Evolutionary conservation across 2,888 invertebrate species (phyloP), one percentile per base, ranked within the genome.

Genomic region (Mesorhabditis belari): DNA sequence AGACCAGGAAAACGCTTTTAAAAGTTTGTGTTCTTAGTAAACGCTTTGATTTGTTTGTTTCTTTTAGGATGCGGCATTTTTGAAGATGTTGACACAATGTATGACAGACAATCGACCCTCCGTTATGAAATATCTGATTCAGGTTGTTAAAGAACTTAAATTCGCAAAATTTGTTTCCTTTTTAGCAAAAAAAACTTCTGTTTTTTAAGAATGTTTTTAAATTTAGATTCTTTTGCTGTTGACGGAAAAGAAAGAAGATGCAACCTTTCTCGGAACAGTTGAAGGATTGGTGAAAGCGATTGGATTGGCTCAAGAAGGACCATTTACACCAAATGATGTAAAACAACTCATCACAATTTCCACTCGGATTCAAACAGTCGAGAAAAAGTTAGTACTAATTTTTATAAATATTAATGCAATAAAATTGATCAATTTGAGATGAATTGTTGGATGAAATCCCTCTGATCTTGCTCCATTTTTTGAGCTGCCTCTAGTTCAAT

Each of bases 381-480:
- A n/a, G n/a, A n/a, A n/a, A n/a, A n/a, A n/a, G n/a, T n/a, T n/a
- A n/a, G n/a, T n/a, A n/a, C n/a, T n/a, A n/a, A n/a, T n/a, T n/a
- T n/a, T n/a, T n/a, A n/a, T n/a, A n/a, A n/a, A n/a, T n/a, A n/a
- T n/a, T n/a, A n/a, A n/a, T n/a, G n/a, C n/a, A 35, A 1, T 35
- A 9, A n/a, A 12, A 12, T 12, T 28, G 27, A 28, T 57, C 49
- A 26, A n/a, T 52, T 52, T 53, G 63, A 58, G 19, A 60, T 66
- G 57, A 66, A 51, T 58, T 57, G 61, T 25, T 61, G 61, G 55
- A 66, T 63, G 51, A 35, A 61, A 25, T 59, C 61, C 17, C 61
- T 60, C 23, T 66, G 66, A 50, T 66, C 66, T 26, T 63, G 61
- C 44, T 66, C 66, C 9, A 66, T 66, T 44, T 60, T 63, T 19